Evolutionary conservation across 2,888 invertebrate genomes (phyloP), one percentile per base, ranked within the genome.

Genomic region (Muscina levida): DNA sequence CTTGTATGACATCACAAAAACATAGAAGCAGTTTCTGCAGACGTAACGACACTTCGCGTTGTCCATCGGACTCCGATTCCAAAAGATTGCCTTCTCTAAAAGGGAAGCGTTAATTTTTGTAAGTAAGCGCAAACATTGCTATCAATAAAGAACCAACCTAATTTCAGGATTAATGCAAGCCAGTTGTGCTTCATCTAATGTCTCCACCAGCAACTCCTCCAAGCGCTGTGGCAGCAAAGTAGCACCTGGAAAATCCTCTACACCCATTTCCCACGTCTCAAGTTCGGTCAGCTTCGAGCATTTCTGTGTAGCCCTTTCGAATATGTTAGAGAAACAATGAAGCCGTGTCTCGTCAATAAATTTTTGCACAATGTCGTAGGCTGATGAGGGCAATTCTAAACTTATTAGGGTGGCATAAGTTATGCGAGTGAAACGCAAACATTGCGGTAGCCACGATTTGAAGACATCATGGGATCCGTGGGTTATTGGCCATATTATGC

Each of bases 191-290:
- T 93, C 91, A 90, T 94, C 92, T n/a, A 95, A 91, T 0, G 95
- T 94, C 85, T 95, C 95, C 85, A 93, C 92, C 2, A 96, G 93
- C 82, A 95, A 92, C 84, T 93, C 92, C 87, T 96, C 95, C 87
- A 96, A 94, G 76, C 94, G 91, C 3, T 93, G 92, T 4, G 96
- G 96, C 92, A 95, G 78, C 77, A 91, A 93, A 0, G 97, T 97
- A 11, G 97, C 95, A 15, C 97, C 96, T 1, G 96, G 96, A 87
- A 95, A 95, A 85, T 95, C 95, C 84, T 96, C 95, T 85, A 96
- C 95, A 83, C 96, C 95, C 80, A 97, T 94, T 86, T 94, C 93
- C 98, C 98, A 98, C 0, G 93, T 95, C 91, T 98, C 98, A 83
- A 93, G 93, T 39, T 93, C 93, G 22, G 92, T 92, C 22, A 97